Evolutionary conservation across 2,113 vertebrate genomes (phyloP), one percentile per base, ranked within the genome.

Genomic region (Zapus hudsonius): DNA sequence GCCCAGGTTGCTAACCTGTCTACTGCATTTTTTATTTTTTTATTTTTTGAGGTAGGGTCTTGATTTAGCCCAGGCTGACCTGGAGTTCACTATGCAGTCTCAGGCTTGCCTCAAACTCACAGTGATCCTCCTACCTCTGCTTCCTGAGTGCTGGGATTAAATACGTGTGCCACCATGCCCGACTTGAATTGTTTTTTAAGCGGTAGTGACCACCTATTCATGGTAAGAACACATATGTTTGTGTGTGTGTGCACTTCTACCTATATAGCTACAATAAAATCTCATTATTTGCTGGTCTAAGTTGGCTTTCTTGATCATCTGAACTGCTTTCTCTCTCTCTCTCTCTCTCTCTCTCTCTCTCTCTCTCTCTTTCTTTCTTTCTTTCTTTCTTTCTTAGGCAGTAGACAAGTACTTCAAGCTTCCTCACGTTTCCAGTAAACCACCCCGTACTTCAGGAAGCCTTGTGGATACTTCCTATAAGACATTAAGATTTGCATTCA

Each of bases 341-440:
- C n/a, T n/a, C n/a, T n/a, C n/a, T n/a, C n/a, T n/a, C n/a, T n/a
- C n/a, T n/a, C n/a, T n/a, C n/a, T n/a, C n/a, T 33, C 84, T 90
- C 7, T 52, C 92, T 74, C 44, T 85, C 73, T 87, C 47, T 74
- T 84, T 40, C 72, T 96, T 97, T n/a, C n/a, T 33, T 87, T 90
- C 7, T 52, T 93, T 74, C 44, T 85, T 78, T 87, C 47, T 74
- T 84, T 40, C 72, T 96, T 97, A 99, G 99, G 99, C 99, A 1
- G 99, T 99, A 1, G 99, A 99, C 94, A 99, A 99, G n/a, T 98
- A 99, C 97, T 99, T 99, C 96, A 99, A 99, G 95, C 98, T 99
- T 95, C 99, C 99, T 87, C 99, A 99, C 13, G 99, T 98, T 84
- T 99, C 99, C 82, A 99, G 99, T 95, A 99, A 99, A 74, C 98